Base-by-base conservation (phyloP, 2,797 vertebrate genomes). In the Scolopax rusticola region DNA sequence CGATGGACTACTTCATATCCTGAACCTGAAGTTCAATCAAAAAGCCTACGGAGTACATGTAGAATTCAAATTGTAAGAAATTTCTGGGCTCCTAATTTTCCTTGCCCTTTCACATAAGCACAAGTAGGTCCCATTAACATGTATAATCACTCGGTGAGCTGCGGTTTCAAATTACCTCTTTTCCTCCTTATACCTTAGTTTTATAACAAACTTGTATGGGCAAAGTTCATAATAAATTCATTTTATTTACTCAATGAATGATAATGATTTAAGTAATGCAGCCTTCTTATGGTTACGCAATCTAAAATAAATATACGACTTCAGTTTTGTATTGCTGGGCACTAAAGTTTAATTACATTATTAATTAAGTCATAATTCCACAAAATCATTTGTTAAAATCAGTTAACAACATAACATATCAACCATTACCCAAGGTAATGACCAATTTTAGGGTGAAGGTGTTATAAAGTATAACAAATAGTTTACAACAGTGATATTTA, bases 301-400 rank as follows among this genome's bases (percentile, higher is more conserved):
- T 60, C 51, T 57, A 87, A 89, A 95, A 85, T 51, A 96, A 93
- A 94, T 95, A 91, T 45, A 89, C 41, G 38, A 54, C 69, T 94
- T 94, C 45, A 67, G 45, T 54, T 88, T 61, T 61, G 33, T 19
- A 89, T 89, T 65, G 51, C 84, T 78, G 69, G 65, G 54, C 21
- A 77, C 51, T 86, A 59, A 93, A 86, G 91, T 65, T 94, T 95
- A 89, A 95, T 93, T 84, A 80, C 27, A 30, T 70, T 84, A 89
- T 82, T 81, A 93, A 84, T 91, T 92, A 96, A 96, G 63, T 59
- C 94, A 87, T 93, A 97, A 94, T 93, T 89, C 67, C 82, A 81
- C 79, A 91, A 95, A 94, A 95, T 74, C 11, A 75, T 93, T 95
- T 84, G 45, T 88, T 84, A 94, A 95, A 96, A 86, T 65, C 87